phyloP scores from a whole-genome alignment of 2,797 vertebrate genomes.

The Mormyrus proboscirostris region DNA sequence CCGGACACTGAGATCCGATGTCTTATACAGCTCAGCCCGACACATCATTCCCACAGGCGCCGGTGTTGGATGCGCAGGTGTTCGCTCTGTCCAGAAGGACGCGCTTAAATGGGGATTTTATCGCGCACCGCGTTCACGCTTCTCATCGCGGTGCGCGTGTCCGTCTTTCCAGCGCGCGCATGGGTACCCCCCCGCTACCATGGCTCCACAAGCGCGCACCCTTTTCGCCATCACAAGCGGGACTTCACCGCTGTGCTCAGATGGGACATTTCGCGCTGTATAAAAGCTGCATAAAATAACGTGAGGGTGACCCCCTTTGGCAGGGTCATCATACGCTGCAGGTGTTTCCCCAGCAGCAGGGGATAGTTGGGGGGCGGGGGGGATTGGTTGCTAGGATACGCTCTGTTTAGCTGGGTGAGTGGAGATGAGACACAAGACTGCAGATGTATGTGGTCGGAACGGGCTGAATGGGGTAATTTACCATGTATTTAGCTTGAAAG shows the following conservation, averaged over 20 bases:
- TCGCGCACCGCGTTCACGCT: not conserved
- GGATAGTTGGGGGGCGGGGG: not conserved
- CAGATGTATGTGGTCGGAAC: not conserved
- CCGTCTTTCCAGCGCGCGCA: not conserved
- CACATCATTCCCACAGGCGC: not conserved
- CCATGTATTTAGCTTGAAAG: not conserved
- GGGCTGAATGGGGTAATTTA: not conserved
- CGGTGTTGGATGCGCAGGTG: not conserved
- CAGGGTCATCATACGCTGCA: constrained; percentile 52
- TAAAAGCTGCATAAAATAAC: constrained; percentile 6
- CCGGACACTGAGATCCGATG: not conserved
- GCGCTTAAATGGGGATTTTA: not conserved
- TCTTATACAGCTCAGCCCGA: not conserved
- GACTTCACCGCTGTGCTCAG: not conserved
- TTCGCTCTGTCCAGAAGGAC: not conserved
- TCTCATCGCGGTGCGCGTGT: not conserved
- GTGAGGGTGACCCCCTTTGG: constrained; percentile 54
- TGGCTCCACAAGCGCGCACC: not conserved
- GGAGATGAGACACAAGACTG: not conserved
- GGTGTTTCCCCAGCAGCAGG: constrained; percentile 58
- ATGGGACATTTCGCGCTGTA: not conserved
- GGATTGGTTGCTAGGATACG: constrained; percentile 61
- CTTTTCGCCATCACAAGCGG: not conserved
- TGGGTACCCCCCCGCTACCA: not conserved
- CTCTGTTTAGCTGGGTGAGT: constrained; percentile 28